phyloP scores from a whole-genome alignment of 2,797 vertebrate species.

The Limosa lapponica region DNA sequence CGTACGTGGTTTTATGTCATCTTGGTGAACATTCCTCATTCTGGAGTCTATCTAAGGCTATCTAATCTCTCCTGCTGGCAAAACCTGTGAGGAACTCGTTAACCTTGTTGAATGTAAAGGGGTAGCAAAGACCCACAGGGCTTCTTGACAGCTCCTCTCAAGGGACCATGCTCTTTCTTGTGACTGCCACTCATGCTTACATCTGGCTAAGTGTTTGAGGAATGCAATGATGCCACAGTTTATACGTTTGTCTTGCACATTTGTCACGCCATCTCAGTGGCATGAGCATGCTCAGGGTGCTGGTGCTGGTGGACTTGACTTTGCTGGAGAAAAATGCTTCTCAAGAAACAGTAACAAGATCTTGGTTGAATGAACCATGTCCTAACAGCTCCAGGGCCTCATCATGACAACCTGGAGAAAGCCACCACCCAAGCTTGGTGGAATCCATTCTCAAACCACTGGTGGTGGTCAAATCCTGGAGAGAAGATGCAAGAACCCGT shows the following conservation, averaged over 20 bases:
- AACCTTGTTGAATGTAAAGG: background rate
- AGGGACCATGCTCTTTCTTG: background rate
- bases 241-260: too few species aligned
- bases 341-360: background rate
- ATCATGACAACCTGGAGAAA: background rate
- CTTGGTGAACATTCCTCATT: background rate
- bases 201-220: background rate
- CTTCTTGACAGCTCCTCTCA: background rate
- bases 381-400: constrained; percentile 16
- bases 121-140: background rate
- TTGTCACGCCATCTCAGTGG: background rate
- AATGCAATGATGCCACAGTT: too few species aligned
- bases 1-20: accelerated
- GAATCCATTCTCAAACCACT: background rate
- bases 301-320: background rate
- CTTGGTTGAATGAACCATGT: background rate
- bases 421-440: background rate
- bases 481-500: background rate
- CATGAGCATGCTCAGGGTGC: background rate
- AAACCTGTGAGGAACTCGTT: background rate
- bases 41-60: background rate
- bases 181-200: background rate
- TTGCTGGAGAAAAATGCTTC: background rate
- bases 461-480: background rate
- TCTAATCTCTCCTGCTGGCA: background rate